Conservation (phyloP, 2,888 invertebrate species). For the Incurvaria masculella region DNA sequence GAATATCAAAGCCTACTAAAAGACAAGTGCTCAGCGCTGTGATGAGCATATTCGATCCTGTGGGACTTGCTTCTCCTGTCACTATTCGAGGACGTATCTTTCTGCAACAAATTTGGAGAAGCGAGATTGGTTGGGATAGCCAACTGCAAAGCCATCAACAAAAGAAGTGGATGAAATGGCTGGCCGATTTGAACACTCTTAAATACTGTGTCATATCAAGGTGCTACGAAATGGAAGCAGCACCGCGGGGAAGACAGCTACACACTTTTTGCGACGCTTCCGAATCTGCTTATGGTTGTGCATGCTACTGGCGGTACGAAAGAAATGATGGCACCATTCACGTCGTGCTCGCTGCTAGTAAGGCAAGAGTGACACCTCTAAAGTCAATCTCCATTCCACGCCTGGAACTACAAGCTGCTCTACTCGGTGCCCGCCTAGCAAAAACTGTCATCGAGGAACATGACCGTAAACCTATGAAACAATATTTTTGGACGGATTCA, state of each 20-base stretch:
- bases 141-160: too few species aligned
- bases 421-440: neutral
- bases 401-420: neutral
- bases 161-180: too few species aligned
- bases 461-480: neutral
- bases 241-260: neutral
- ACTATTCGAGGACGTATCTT: too few species aligned
- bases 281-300: neutral
- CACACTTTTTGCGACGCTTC: neutral
- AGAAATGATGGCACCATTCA: neutral
- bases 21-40: too few species aligned
- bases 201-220: too few species aligned
- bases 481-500: neutral
- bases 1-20: too few species aligned
- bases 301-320: neutral
- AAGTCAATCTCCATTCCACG: neutral
- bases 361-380: neutral
- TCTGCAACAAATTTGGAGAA: too few species aligned
- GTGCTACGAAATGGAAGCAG: too few species aligned
- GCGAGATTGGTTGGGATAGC: too few species aligned
- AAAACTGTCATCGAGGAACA: neutral
- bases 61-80: too few species aligned
- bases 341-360: neutral
- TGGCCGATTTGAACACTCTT: too few species aligned
- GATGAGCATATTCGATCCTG: too few species aligned